Percentiles rank a stretch among this genome's conserved stretches.
These are phyloP conservation scores for Drosophila parvula DNA, from an alignment of 1,140 invertebrate genomes.

Conservation along the genomic window DNA sequence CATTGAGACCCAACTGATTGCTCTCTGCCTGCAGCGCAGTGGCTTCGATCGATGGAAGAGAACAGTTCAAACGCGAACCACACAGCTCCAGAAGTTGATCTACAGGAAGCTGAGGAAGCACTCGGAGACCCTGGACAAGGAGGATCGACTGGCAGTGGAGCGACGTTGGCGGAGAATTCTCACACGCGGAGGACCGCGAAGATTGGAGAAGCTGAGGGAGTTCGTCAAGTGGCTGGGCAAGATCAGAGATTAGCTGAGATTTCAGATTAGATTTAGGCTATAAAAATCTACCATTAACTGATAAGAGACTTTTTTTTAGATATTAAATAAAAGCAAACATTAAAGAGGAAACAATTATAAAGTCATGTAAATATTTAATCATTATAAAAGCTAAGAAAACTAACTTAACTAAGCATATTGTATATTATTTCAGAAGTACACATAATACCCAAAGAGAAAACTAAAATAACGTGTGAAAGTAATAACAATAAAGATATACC, in stretches of 20 bases:
- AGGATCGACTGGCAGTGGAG: slow-evolving; percentile 51
- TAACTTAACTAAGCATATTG: accelerated
- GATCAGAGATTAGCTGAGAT: slow-evolving; percentile 27
- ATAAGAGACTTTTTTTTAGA: slow-evolving; percentile 22
- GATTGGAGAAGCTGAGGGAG: slow-evolving; percentile 56
- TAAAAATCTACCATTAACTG: slow-evolving; percentile 3
- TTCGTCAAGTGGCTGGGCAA: slow-evolving; percentile 61
- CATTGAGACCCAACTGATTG: slow-evolving; percentile 61
- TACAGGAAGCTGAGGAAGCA: slow-evolving; percentile 38
- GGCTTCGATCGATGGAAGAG: slow-evolving; percentile 73
- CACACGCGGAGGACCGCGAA: slow-evolving; percentile 35
- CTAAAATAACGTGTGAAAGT: slow-evolving; percentile 3
- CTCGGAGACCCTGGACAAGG: slow-evolving; percentile 50
- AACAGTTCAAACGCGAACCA: slow-evolving; percentile 51
- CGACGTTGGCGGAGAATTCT: slow-evolving; percentile 40
- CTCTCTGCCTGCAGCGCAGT: slow-evolving; percentile 61
- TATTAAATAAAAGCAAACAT: not conserved
- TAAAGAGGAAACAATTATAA: not conserved
- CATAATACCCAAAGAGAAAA: not conserved
- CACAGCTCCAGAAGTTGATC: slow-evolving; percentile 53
- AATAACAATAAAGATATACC: slow-evolving; percentile 8
- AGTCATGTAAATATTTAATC: not conserved
- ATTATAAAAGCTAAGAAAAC: not conserved
- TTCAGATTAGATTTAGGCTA: slow-evolving; percentile 26
- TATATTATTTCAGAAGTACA: not conserved